Conservation (phyloP, 2,113 vertebrate genomes). For the Meriones unguiculatus region DNA sequence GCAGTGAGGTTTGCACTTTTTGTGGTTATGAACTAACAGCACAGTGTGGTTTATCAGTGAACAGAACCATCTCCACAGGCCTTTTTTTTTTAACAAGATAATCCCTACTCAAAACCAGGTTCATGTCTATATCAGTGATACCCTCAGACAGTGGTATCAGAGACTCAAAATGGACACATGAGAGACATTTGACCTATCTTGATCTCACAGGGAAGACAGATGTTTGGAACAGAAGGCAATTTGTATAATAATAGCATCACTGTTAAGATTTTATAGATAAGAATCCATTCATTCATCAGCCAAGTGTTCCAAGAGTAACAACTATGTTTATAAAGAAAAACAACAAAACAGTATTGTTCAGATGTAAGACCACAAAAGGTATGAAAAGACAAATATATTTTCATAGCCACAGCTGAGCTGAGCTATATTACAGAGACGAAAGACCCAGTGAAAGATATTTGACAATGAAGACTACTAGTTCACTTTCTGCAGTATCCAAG, state of each 20-base stretch:
- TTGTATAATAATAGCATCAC: neutral
- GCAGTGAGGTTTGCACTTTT: slow-evolving; percentile 36
- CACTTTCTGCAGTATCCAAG: neutral
- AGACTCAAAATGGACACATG: neutral
- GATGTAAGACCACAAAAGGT: neutral
- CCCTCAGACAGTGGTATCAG: neutral
- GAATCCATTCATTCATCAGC: neutral
- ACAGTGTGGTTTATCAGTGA: neutral
- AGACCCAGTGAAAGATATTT: neutral
- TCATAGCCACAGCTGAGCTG: neutral
- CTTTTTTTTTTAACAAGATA: neutral
- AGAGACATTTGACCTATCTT: neutral
- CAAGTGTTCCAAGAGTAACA: neutral
- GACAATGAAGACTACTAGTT: neutral
- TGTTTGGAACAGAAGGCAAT: neutral
- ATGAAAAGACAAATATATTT: neutral
- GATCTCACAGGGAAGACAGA: neutral
- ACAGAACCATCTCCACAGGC: neutral
- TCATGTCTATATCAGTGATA: neutral
- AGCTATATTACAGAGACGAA: neutral
- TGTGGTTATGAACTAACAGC: slow-evolving; percentile 39
- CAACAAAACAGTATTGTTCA: neutral
- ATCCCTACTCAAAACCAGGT: neutral
- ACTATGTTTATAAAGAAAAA: neutral
- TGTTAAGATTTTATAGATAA: neutral